Base-by-base conservation (phyloP, 2,797 vertebrate genomes). In the Momotus momota region DNA sequence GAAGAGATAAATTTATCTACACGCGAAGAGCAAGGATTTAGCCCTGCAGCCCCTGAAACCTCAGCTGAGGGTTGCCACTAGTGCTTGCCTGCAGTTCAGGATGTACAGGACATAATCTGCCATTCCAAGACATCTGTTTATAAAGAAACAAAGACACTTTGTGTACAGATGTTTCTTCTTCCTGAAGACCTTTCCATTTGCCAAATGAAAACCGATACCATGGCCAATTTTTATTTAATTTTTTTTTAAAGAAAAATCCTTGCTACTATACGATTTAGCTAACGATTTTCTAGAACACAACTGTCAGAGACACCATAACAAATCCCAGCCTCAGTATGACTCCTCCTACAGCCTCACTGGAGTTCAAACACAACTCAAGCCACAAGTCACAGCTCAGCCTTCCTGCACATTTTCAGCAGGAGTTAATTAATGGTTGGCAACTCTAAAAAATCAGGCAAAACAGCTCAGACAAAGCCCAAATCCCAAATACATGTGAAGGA, bases 111-210 rank as follows among this genome's bases (percentile, higher is more conserved):
- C 85, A 77, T 54, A 91, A 88, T 55, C 95, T 97, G 94, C 96
- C 83, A 96, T 97, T 98, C 97, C 96, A 97, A 96, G 94, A 97
- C 98, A 98, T 98, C 98, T 98, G 98, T 96, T 97, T 86, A 69
- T 73, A 93, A 91, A 88, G 81, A 97, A 97, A 98, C 98, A 98
- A 98, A 98, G 96, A 92, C 79, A 97, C 96, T 98, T 96, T 98
- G 97, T 98, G 93, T 90, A 94, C 96, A 97, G 98, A 97, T 97
- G 97, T 97, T 97, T 91, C 86, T 92, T 91, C 75, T 90, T 96
- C 94, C 91, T 87, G 81, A 94, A 95, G 84, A 96, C 93, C 92
- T 95, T 96, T 94, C 97, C 92, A 88, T 90, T 67, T 97, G 97
- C 95, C 86, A 97, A 97, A 96, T 84, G 81, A 94, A 94, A 97